phyloP scores from a whole-genome alignment of 2,888 invertebrate genomes.

The Uloborus plumipes region DNA sequence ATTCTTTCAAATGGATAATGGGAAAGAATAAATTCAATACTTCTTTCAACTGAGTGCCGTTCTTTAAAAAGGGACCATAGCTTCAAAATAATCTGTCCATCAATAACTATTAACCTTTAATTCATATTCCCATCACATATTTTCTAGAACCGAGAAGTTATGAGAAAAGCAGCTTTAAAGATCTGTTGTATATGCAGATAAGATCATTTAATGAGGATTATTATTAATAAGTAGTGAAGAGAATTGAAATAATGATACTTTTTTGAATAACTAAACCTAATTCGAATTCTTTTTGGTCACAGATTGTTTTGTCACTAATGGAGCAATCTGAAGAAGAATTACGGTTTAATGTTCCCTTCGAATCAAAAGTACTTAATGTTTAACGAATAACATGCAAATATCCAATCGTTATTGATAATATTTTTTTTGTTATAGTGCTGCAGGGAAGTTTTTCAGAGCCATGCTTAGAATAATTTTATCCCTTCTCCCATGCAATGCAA shows the following conservation, averaged over 20 bases:
- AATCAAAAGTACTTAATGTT: conserved; percentile 59
- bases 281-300: conserved; percentile 37
- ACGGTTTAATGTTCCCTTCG: conserved; percentile 50
- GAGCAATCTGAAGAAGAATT: conserved; percentile 51
- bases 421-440: conserved; percentile 45
- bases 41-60: conserved; percentile 31
- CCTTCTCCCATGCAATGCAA: no score
- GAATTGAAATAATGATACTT: conserved; percentile 15
- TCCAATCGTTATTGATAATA: conserved; percentile 46
- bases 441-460: conserved; percentile 13
- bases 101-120: no score
- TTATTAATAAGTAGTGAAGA: not conserved
- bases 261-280: conserved; percentile 28
- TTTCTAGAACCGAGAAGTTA: no score
- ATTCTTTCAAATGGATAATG: conserved; percentile 53
- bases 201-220: not conserved
- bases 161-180: no score
- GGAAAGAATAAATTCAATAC: conserved; percentile 40
- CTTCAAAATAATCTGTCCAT: not conserved
- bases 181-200: no score
- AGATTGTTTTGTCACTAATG: conserved; percentile 61
- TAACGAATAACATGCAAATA: conserved; percentile 49
- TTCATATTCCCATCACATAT: no score
- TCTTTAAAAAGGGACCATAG: conserved; percentile 22
- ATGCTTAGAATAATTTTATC: no score